Percentiles rank a stretch among this genome's conserved stretches.
These are phyloP conservation scores for Theodoxus fluviatilis DNA, from an alignment of 2,888 invertebrate species.

Conservation along the genomic window DNA sequence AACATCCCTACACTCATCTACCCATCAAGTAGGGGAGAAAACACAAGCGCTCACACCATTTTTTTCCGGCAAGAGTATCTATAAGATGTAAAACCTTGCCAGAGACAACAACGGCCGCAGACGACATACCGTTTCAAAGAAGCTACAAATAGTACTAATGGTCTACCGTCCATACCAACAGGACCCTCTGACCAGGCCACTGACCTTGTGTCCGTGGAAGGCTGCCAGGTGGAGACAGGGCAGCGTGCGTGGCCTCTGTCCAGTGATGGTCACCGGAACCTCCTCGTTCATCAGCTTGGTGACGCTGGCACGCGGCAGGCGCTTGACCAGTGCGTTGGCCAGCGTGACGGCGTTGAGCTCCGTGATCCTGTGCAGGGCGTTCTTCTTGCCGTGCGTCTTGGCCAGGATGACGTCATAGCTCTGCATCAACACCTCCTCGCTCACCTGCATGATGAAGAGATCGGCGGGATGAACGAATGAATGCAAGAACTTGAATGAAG, in stretches of 20 bases:
- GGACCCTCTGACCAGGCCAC: too few species aligned
- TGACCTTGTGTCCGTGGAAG: slow-evolving; percentile 43
- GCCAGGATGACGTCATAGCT: slow-evolving; percentile 38
- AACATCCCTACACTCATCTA: too few species aligned
- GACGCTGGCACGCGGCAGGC: slow-evolving; percentile 9
- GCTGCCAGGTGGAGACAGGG: slow-evolving; percentile 54
- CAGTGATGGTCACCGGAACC: slow-evolving; percentile 51
- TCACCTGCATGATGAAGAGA: slow-evolving; percentile 33
- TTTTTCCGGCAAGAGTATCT: too few species aligned
- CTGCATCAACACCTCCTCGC: slow-evolving; percentile 35
- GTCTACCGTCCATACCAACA: too few species aligned
- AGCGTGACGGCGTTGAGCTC: slow-evolving; percentile 46
- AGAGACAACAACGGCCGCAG: too few species aligned
- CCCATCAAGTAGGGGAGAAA: too few species aligned
- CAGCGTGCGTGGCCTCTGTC: slow-evolving; percentile 57
- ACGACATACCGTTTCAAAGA: too few species aligned
- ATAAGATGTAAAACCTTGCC: too few species aligned
- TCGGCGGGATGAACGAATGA: too few species aligned
- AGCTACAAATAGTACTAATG: too few species aligned
- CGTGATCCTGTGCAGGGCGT: slow-evolving; percentile 53
- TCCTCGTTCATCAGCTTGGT: slow-evolving; percentile 39
- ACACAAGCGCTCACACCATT: too few species aligned
- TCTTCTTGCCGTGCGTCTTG: slow-evolving; percentile 45
- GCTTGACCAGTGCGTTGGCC: slow-evolving; percentile 29
- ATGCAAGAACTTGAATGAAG: too few species aligned